These are phyloP conservation scores for Achroia grisella DNA, from an alignment of 1,140 invertebrate species.

Conservation along the genomic window DNA sequence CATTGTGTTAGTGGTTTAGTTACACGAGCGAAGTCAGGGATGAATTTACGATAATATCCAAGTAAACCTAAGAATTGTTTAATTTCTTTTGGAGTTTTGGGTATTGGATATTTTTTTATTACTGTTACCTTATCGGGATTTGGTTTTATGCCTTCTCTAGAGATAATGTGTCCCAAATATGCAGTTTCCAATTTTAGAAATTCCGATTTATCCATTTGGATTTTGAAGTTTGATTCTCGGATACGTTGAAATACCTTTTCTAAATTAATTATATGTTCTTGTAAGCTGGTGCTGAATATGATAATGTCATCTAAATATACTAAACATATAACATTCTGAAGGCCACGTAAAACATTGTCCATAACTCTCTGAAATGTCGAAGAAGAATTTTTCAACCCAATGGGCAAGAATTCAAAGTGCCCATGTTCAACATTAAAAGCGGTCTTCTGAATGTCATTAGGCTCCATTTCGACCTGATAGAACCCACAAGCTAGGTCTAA, in stretches of 20 bases:
- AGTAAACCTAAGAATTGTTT: neutral
- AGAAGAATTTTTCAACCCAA: neutral
- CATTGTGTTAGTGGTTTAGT: neutral
- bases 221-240: neutral
- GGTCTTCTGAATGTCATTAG: neutral
- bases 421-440: constrained; percentile 1
- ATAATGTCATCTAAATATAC: constrained; percentile 1
- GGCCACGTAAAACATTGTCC: neutral
- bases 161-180: neutral
- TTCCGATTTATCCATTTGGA: no score
- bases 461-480: no score
- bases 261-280: neutral
- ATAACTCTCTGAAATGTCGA: neutral
- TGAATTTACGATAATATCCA: neutral
- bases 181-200: neutral
- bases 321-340: neutral
- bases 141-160: neutral
- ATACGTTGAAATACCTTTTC: neutral
- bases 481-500: no score
- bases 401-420: neutral
- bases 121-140: neutral
- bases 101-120: neutral
- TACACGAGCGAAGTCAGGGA: neutral
- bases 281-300: neutral
- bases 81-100: no score